phyloP scores from a whole-genome alignment of 2,113 vertebrate genomes.

The Cettia cetti region DNA sequence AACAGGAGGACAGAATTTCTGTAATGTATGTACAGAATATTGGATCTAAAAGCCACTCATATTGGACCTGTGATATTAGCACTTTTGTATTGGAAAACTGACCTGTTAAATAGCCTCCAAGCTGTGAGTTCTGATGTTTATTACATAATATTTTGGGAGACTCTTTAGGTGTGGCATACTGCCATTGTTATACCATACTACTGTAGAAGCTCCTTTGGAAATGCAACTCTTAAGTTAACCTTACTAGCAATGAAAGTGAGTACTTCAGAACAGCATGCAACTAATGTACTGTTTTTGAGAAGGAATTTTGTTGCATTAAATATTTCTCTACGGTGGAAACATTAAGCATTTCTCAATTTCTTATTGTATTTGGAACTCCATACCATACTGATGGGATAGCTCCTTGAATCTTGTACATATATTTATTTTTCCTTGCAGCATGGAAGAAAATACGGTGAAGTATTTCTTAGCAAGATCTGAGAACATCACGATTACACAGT shows the following conservation, averaged over 20 bases:
- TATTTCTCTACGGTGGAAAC: slow-evolving; percentile 53
- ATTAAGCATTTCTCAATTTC: slow-evolving; percentile 42
- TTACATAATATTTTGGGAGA: slow-evolving; percentile 40
- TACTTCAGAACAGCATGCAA: slow-evolving; percentile 41
- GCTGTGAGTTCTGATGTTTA: slow-evolving; percentile 35
- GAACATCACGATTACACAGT: background rate
- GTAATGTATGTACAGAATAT: slow-evolving; percentile 9
- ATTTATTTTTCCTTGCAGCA: slow-evolving; percentile 21
- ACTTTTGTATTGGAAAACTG: slow-evolving; percentile 17
- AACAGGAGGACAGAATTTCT: background rate
- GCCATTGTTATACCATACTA: background rate
- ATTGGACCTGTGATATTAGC: background rate
- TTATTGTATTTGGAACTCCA: slow-evolving; percentile 29
- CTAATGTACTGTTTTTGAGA: slow-evolving; percentile 31
- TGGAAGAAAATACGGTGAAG: background rate
- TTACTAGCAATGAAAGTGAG: background rate
- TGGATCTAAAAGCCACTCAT: background rate
- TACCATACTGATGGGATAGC: background rate
- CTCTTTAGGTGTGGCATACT: slow-evolving; percentile 9
- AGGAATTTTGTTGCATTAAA: slow-evolving; percentile 54
- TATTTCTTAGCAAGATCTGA: background rate
- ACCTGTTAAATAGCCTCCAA: slow-evolving; percentile 5
- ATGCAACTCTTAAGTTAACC: slow-evolving; percentile 15
- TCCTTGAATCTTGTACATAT: background rate
- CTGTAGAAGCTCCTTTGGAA: slow-evolving; percentile 36